Percentiles rank a stretch among this genome's conserved stretches.
These are phyloP conservation scores for Macaca mulatta DNA, from an alignment of 2,113 vertebrate genomes.

Conservation along the genomic window DNA sequence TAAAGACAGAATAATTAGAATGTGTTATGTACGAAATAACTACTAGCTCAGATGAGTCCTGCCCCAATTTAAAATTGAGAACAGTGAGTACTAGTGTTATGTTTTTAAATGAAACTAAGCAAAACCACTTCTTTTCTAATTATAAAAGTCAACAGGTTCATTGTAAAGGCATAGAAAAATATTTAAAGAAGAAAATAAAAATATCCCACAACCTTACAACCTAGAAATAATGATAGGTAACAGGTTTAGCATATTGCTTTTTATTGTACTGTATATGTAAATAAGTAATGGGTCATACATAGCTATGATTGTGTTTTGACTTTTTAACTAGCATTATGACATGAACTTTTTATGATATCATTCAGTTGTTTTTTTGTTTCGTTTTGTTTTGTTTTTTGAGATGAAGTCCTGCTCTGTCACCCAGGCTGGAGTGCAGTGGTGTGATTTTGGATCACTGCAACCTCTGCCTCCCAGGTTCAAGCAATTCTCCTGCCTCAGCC, in stretches of 20 bases:
- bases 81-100: neutral
- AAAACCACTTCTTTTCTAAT: neutral
- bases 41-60: neutral
- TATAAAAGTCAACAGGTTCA: neutral
- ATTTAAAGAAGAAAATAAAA: neutral
- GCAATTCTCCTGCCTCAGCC: too few species aligned
- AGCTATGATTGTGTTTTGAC: neutral
- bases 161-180: neutral
- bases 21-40: neutral
- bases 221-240: neutral
- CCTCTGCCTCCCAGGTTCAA: too few species aligned
- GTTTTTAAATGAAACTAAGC: neutral
- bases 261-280: neutral
- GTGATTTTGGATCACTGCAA: too few species aligned
- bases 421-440: too few species aligned
- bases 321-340: neutral
- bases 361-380: neutral
- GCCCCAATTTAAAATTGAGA: neutral
- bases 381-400: too few species aligned
- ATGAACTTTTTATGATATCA: neutral
- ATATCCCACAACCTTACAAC: neutral
- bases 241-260: neutral
- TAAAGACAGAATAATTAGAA: conserved; percentile 1
- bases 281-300: neutral
- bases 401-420: too few species aligned